Base-by-base conservation (phyloP, 2,888 invertebrate genomes). In the Scaptomyza caliginosa region DNA sequence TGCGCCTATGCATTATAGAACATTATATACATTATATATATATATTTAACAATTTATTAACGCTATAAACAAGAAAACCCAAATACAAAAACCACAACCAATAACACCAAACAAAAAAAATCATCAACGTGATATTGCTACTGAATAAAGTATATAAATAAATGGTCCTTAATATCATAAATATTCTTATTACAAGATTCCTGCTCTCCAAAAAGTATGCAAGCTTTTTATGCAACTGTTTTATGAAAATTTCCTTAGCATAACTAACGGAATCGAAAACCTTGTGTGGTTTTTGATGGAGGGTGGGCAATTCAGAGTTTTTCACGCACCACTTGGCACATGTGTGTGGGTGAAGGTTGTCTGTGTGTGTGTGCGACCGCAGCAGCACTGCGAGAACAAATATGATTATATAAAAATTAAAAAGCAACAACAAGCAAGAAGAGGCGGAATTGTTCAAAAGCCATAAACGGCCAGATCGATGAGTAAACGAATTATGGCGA, bases 111-210 rank as follows among this genome's bases (percentile, higher is more conserved):
- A 65, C n/a, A 32, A 71, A 68, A 13, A 13, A 32, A 77, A 67
- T 81, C 81, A 78, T 84, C 78, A 84, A 81, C 81, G 81, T 81
- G 84, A 81, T 81, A 81, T 84, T 73, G 81, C 73, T 77, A 83
- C 67, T 65, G 66, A 81, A 77, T 48, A 59, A 78, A 78, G 32
- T 0, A 67, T 42, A 6, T 70, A 24, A 64, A 70, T 66, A 71
- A 81, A 81, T 68, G 73, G 54, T 68, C 64, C 70, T 65, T 45
- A 59, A 28, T 49, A 32, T 55, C 43, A 13, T 24, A 16, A 26
- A 10, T 39, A 21, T 26, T 39, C 17, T 1, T 23, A 38, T 34
- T 16, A 5, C 10, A 23, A 13, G 40, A 24, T 24, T 6, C 24
- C 8, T 24, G 5, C 2, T 10, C 0, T n/a, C 49, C 13, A 1